These are phyloP conservation scores for Acropora tenuis DNA, from an alignment of 64 coral and sea anemone genomes.

Conservation along the genomic window DNA sequence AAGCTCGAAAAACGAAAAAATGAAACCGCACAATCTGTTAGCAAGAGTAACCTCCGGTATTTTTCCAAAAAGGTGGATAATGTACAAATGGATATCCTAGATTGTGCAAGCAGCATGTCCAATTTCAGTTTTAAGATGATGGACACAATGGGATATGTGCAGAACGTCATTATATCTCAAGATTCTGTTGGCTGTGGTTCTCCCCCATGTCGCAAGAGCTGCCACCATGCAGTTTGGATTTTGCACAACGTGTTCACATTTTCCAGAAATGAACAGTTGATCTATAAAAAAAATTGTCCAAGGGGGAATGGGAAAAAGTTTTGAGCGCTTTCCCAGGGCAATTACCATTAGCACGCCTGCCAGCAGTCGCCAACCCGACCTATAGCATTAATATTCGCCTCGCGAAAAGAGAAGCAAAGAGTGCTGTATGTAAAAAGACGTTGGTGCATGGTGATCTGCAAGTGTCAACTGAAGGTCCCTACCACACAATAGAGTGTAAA, in stretches of 20 bases:
- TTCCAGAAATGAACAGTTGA: slow-evolving; percentile 34
- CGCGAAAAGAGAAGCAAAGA: slow-evolving; percentile 30
- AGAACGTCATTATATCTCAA: slow-evolving; percentile 22
- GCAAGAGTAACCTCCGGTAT: slow-evolving; percentile 24
- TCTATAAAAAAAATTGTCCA: slow-evolving; percentile 35
- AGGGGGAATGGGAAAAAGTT: slow-evolving; percentile 36
- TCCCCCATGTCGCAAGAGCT: neutral
- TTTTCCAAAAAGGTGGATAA: slow-evolving; percentile 53
- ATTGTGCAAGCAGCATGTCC: neutral
- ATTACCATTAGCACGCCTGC: neutral
- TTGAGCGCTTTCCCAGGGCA: slow-evolving; percentile 21
- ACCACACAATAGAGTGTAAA: slow-evolving; percentile 23
- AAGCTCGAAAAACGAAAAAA: slow-evolving; percentile 30
- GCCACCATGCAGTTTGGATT: slow-evolving; percentile 58
- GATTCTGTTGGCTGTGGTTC: slow-evolving; percentile 45
- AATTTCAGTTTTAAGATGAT: slow-evolving; percentile 46
- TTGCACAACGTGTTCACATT: slow-evolving; percentile 52
- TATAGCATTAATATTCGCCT: neutral
- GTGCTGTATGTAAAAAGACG: slow-evolving; percentile 58
- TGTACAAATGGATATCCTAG: slow-evolving; percentile 46
- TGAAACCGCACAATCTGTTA: neutral
- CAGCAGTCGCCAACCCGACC: neutral
- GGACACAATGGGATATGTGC: slow-evolving; percentile 53
- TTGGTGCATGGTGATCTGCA: slow-evolving; percentile 42
- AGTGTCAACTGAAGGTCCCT: slow-evolving; percentile 35